Evolutionary conservation across 2,888 invertebrate genomes (phyloP).

Genomic region (Cheilosia pagana): DNA sequence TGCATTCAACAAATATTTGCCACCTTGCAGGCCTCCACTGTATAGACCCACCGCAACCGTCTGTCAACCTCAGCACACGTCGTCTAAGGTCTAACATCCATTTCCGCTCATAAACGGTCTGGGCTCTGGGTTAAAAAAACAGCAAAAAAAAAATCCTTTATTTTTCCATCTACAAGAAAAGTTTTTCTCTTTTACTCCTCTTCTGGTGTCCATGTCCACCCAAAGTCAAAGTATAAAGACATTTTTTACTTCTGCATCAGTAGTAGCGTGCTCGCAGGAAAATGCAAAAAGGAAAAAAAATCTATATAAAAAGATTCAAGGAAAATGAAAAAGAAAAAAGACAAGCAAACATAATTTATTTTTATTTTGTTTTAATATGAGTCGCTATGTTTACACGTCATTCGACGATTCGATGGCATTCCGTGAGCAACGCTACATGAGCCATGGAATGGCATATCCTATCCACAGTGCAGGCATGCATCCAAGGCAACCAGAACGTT

Average conservation of each 20-base stretch:
- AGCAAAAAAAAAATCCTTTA: not conserved
- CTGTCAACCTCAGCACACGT: slow-evolving; percentile 15
- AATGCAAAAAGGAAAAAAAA: not conserved
- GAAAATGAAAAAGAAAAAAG: slow-evolving; percentile 21
- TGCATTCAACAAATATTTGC: too few species aligned
- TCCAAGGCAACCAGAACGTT: slow-evolving; percentile 43
- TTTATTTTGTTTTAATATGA: slow-evolving; percentile 72
- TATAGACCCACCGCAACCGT: not conserved
- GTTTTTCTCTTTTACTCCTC: not conserved
- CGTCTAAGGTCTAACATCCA: slow-evolving; percentile 44
- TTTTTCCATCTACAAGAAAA: slow-evolving; percentile 12
- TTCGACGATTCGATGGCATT: slow-evolving; percentile 69
- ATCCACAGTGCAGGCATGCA: slow-evolving; percentile 58
- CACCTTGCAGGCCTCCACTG: not conserved
- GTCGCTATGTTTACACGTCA: slow-evolving; percentile 71
- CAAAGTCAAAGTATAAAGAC: slow-evolving; percentile 42
- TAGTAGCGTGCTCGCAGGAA: slow-evolving; percentile 38
- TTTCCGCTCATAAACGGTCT: slow-evolving; percentile 41
- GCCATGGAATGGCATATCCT: slow-evolving; percentile 24
- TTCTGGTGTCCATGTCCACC: slow-evolving; percentile 17
- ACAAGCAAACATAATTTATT: slow-evolving; percentile 62
- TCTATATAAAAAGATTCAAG: not conserved
- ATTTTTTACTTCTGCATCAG: slow-evolving; percentile 12
- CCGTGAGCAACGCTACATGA: slow-evolving; percentile 41
- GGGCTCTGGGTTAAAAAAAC: not conserved